Percentiles rank a stretch among this genome's conserved stretches.
phyloP scores from a whole-genome alignment of 2,888 invertebrate species.

The Cerceris ruficornis region DNA sequence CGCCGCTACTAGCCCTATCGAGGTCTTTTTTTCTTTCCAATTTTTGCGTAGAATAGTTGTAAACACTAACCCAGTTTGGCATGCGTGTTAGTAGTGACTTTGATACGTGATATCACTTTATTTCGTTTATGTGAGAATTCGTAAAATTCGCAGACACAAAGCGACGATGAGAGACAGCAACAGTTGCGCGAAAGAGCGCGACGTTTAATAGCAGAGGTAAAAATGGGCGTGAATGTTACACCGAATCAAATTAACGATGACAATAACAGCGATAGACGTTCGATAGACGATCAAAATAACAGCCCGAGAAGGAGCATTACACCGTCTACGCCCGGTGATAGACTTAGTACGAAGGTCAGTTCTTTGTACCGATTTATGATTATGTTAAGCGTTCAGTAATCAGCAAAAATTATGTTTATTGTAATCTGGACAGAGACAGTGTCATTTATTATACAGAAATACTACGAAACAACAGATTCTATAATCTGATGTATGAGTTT shows the following conservation, averaged over 20 bases:
- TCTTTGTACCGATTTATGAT: background rate
- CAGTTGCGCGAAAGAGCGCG: conserved; percentile 94
- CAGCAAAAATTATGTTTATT: too few species aligned
- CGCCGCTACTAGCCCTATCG: conserved; percentile 83
- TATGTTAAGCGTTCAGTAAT: too few species aligned
- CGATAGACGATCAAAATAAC: conserved; percentile 80
- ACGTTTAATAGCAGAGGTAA: conserved; percentile 93
- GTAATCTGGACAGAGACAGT: too few species aligned
- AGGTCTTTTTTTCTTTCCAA: conserved; percentile 75
- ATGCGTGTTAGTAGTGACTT: too few species aligned
- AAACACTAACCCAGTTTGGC: background rate
- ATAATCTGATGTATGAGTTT: too few species aligned
- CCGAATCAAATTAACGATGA: conserved; percentile 78
- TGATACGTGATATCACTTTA: too few species aligned
- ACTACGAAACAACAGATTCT: too few species aligned
- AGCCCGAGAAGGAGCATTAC: conserved; percentile 79
- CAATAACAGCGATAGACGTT: conserved; percentile 77
- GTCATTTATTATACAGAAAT: too few species aligned
- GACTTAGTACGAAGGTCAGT: conserved; percentile 76
- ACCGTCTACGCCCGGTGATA: conserved; percentile 79
- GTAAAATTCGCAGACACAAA: conserved; percentile 80
- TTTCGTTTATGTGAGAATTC: background rate
- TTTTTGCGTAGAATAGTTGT: conserved; percentile 28
- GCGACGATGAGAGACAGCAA: conserved; percentile 93
- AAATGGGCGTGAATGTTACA: conserved; percentile 84